Conservation (phyloP, 2,113 vertebrate species). For the Hydropotes inermis region DNA sequence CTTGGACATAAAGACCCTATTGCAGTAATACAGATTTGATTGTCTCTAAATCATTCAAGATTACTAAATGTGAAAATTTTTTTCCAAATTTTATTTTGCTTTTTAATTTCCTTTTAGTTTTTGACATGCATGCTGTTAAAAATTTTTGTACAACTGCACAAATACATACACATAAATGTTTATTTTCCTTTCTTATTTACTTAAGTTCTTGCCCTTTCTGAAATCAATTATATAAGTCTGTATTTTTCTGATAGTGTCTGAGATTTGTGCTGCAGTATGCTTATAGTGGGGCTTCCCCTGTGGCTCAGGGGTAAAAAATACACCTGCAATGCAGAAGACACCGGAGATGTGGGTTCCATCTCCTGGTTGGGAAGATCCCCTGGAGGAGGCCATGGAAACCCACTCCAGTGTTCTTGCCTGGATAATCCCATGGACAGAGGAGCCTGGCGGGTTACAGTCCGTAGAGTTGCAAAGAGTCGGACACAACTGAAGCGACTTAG, state of each 20-base stretch:
- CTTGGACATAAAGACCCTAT: not conserved
- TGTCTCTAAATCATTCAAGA: not conserved
- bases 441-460: not conserved
- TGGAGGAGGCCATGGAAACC: not conserved
- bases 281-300: not conserved
- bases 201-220: not conserved
- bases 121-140: not conserved
- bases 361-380: not conserved
- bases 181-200: not conserved
- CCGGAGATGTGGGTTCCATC: not conserved
- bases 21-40: not conserved
- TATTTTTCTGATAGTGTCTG: not conserved
- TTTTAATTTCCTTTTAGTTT: not conserved
- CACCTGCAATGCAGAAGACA: not conserved
- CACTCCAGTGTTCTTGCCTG: not conserved
- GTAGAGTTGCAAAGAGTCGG: accelerated
- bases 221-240: not conserved
- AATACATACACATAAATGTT: not conserved
- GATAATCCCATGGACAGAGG: not conserved
- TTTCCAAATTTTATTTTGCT: not conserved
- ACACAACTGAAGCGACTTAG: not conserved
- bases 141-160: not conserved
- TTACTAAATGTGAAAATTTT: not conserved
- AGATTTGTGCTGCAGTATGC: not conserved
- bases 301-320: not conserved